Base-by-base conservation (phyloP, 1,140 invertebrate genomes). In the Solenopsis invicta region DNA sequence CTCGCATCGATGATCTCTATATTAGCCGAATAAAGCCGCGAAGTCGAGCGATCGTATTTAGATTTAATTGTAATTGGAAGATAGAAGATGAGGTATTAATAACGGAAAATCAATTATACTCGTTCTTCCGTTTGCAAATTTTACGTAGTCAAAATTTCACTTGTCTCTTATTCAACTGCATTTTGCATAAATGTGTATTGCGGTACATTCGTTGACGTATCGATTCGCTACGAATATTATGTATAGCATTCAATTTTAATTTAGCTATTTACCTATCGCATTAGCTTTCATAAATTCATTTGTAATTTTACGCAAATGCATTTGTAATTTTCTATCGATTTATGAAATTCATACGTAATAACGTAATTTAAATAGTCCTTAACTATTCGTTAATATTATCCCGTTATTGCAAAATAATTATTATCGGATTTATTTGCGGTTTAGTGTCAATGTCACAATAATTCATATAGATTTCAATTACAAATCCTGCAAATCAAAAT, bases 241-340 rank as follows among this genome's bases (percentile, higher is more conserved):
- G 8, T 1, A 10, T 62, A 77, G 48, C 18, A 62, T 64, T 45
- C 13, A 29, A 80, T 12, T 67, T 48, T 67, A 67, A 80, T 80
- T 67, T 24, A 41, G 8, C 45, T 80, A 37, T 67, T 67, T 21
- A 18, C 5, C 12, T n/a, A 21, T 45, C 8, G n/a, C 59, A 48
- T 34, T 69, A 67, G 59, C 59, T 77, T 45, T 62, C 74, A 16
- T 45, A 9, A 66, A 13, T 48, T 34, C 12, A 67, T 21, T 67
- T 48, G 48, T n/a, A 67, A 80, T 80, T 80, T 52, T 34, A 4
- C 24, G 5, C 16, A 24, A 67, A 8, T 52, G n/a, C 12, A 67
- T 21, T 67, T 48, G 48, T n/a, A 67, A 80, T 80, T 80, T 52
- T 67, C 59, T 64, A 37, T 62, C 5, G 18, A 77, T 77, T 77